Base-by-base conservation (phyloP, 1,140 invertebrate genomes). In the Neodiprion fabricii region DNA sequence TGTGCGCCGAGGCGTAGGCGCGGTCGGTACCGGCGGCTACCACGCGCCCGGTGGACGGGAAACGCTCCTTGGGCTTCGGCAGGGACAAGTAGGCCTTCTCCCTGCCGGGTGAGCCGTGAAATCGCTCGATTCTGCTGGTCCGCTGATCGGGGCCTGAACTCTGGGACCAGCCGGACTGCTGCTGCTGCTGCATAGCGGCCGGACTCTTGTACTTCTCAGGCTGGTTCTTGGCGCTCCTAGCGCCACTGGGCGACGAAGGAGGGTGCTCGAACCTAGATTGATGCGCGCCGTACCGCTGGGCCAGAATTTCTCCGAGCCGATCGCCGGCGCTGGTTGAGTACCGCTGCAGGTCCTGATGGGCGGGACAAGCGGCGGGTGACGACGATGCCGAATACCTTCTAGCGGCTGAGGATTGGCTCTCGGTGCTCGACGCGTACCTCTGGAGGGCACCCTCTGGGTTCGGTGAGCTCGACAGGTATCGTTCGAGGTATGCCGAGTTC, bases 51-150 rank as follows among this genome's bases (percentile, higher is more conserved):
- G 80, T 80, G 5, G 70, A 50, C 11, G 23, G 71, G 67, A 84
- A 89, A 23, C 83, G 82, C 71, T 89, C 87, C 75, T 88, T 88
- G 0, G 86, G 83, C 72, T 89, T 90, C 73, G 90, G 90, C 67
- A 90, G 81, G 72, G 90, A 85, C 71, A 81, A 83, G 71, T 84
- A 84, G 73, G 11, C n/a, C 53, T 61, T 61, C n/a, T 61, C 53
- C 11, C 68, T 4, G 7, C 21, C 68, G 4, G 68, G 68, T 8
- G 68, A 69, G n/a, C 11, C 53, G 53, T 61, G 53, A 17, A 61
- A 61, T 61, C 53, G 11, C 11, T 61, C 53, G 53, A 61, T 12
- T 61, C 53, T 61, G 53, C 53, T 61, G 3, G 53, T 14, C 21
- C 21, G 68, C 53, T 61, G 53, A 61, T 17, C 53, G 53, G 11